Evolutionary conservation across 2,888 invertebrate species (phyloP), one percentile per base, ranked within the genome.

Genomic region (Zygaena filipendulae): DNA sequence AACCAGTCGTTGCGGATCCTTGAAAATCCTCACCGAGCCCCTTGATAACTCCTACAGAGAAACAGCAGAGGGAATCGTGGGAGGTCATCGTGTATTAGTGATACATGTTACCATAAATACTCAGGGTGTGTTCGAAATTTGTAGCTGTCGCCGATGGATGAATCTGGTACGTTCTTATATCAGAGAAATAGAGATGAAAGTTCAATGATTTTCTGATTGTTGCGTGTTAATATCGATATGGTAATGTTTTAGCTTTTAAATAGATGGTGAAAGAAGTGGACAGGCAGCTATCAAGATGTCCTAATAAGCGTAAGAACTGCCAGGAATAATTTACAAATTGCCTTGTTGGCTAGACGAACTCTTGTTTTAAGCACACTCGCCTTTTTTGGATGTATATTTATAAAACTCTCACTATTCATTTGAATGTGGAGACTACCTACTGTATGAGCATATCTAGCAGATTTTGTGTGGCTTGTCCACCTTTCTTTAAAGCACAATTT

Each of bases 191-290:
- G 48, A 44, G 57, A 47, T 35, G 19, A 41, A 37, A 41, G 43
- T 64, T 4, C 35, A 18, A 18, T 46, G 39, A 13, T 16, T 27
- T 32, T 19, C 25, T 11, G 3, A 13, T 36, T 24, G 13, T 23
- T 3, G 25, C 26, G 30, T 19, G 23, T 29, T 13, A 36, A 28
- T 21, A 24, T 11, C 26, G 14, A 7, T 23, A 11, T 40, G 35
- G 40, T 45, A 38, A 43, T 52, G 46, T 52, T 45, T 60, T 59
- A 50, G 70, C 68, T 74, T 72, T 79, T 72, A 79, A 77, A 77
- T 72, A 75, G 66, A 75, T 43, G 79, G 58, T 75, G 79, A 79
- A 75, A 79, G 75, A 74, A 71, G 62, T 63, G 56, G 69, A 72
- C 72, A 61, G 75, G 57, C 68, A 68, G 62, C 70, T 62, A 72